Base-by-base conservation (phyloP, 2,797 vertebrate genomes). In the Nyctalus aviator region DNA sequence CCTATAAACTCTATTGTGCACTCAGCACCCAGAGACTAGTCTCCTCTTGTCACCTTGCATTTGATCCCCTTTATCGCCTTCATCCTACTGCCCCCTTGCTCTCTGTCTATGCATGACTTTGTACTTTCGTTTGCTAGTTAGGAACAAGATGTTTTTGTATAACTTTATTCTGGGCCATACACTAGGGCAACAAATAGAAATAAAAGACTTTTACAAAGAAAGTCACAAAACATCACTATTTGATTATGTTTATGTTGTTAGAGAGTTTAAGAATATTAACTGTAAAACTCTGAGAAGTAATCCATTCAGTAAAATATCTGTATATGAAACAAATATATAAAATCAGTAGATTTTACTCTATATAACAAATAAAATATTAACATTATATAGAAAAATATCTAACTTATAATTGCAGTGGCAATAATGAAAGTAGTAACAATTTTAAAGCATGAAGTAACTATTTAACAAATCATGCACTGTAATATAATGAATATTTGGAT, bases 201-300 rank as follows among this genome's bases (percentile, higher is more conserved):
- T 75, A 62, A 95, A 68, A 85, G 18, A 68, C 30, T 79, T 48
- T 46, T 94, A 6, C 23, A 73, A 82, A 91, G 76, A 32, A 94
- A 78, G 46, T 88, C 59, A 73, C 9, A 88, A 87, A 93, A 12
- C 12, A 57, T 35, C 20, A 84, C n/a, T 93, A 41, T 83, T 72
- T 93, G 23, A 11, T 35, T 76, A 17, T 37, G 35, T 84, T 84
- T 87, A 55, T 66, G n/a, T 69, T 93, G 41, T 35, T 72, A 90
- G 57, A 72, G 89, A 95, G 10, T 20, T 71, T 62, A 9, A 84
- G 64, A 82, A 83, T 79, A 71, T 37, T 46, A 92, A 85, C 25
- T 77, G 9, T 88, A 83, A 88, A 76, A 79, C 30, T 62, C 48
- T 83, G 92, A 68, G 14, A 88, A 91, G 13, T 69, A 73, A 48